Conservation (phyloP, 2,797 vertebrate genomes). For the Meriones psammophilus region DNA sequence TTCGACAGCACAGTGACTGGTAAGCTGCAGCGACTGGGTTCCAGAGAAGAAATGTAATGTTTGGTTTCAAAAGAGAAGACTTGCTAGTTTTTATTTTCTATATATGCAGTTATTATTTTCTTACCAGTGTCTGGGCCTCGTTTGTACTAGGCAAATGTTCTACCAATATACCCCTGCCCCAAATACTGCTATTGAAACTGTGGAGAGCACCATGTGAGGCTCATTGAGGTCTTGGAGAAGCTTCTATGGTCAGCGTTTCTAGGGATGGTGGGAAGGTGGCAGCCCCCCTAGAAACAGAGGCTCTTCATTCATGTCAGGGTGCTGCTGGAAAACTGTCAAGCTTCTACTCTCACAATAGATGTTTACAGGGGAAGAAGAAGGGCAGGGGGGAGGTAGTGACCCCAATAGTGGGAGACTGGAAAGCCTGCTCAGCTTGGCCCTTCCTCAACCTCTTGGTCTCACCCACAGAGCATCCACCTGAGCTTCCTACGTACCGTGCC, state of each 20-base stretch:
- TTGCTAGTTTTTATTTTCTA: too few relatives aligned
- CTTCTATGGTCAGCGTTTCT: too few relatives aligned
- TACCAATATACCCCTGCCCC: background rate
- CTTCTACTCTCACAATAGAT: background rate
- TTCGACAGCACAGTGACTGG: background rate
- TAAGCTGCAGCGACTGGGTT: rapidly evolving
- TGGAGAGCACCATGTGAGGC: rapidly evolving
- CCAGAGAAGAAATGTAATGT: rapidly evolving
- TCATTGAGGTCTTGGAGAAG: background rate
- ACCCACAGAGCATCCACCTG: slow-evolving; percentile 97
- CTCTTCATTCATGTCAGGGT: background rate
- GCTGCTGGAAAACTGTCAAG: background rate
- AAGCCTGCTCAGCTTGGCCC: background rate
- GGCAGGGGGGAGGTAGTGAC: background rate
- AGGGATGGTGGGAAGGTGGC: background rate
- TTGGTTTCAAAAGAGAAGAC: background rate
- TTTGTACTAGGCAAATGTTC: background rate
- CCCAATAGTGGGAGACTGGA: background rate
- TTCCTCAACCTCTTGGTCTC: background rate
- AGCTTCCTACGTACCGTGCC: slow-evolving; percentile 98
- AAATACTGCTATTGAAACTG: background rate
- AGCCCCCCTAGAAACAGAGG: background rate
- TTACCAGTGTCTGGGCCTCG: background rate
- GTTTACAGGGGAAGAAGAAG: too few relatives aligned
- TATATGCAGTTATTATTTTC: background rate